Evolutionary conservation across 2,113 vertebrate species (phyloP).

Genomic region (Dicaeum eximium): DNA sequence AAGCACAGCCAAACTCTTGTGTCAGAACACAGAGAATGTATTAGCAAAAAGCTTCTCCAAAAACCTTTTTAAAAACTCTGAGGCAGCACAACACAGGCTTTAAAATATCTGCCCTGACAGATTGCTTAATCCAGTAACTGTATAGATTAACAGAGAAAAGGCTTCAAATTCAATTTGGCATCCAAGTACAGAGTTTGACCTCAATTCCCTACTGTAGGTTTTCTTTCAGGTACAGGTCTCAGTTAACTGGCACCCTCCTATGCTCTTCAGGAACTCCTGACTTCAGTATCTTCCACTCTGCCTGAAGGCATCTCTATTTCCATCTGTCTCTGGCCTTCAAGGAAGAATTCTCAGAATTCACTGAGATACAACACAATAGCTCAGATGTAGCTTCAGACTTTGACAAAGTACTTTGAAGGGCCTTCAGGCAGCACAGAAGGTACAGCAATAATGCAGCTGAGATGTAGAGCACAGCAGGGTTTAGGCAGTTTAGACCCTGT

Average conservation of each 20-base stretch:
- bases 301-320: neutral
- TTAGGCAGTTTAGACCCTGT: neutral
- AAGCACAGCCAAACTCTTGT: neutral
- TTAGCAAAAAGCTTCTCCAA: neutral
- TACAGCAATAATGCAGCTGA: neutral
- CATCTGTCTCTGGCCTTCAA: neutral
- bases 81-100: neutral
- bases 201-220: neutral
- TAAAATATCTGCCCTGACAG: neutral
- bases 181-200: neutral
- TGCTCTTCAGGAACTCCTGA: neutral
- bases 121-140: constrained; percentile 36
- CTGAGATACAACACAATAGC: constrained; percentile 1
- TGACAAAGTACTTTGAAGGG: neutral
- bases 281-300: neutral
- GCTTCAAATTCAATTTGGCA: neutral
- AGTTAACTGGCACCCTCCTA: neutral
- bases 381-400: neutral
- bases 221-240: neutral
- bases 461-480: neutral
- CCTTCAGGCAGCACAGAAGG: neutral
- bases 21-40: neutral
- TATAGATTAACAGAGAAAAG: neutral
- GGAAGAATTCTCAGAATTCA: neutral
- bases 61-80: neutral